Conservation (phyloP, 2,113 vertebrate species). For the Embiotoca jacksoni region DNA sequence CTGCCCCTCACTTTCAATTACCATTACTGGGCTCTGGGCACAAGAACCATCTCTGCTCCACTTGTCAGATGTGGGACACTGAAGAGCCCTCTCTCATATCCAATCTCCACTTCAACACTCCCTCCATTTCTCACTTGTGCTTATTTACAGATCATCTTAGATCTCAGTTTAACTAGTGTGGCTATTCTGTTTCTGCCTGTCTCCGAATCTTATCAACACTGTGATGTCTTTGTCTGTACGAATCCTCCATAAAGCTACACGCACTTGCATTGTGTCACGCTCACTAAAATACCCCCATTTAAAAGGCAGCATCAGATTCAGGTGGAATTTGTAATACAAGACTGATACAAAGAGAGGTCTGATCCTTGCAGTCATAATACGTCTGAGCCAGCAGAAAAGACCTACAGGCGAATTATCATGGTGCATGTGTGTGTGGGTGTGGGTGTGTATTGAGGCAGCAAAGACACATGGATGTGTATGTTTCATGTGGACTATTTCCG, state of each 20-base stretch:
- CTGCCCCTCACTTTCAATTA: slow-evolving; percentile 78
- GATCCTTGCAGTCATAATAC: slow-evolving; percentile 47
- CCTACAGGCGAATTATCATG: slow-evolving; percentile 44
- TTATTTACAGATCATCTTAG: slow-evolving; percentile 46
- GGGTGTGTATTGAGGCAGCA: slow-evolving; percentile 37
- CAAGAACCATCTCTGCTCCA: slow-evolving; percentile 76
- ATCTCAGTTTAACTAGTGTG: slow-evolving; percentile 33
- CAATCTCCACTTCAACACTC: slow-evolving; percentile 33
- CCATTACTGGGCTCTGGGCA: slow-evolving; percentile 69
- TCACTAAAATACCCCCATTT: slow-evolving; percentile 18
- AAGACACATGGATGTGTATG: slow-evolving; percentile 54
- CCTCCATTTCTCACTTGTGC: slow-evolving; percentile 28
- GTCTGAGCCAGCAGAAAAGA: slow-evolving; percentile 47
- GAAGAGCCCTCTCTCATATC: slow-evolving; percentile 49
- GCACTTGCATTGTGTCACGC: background rate
- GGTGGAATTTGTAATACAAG: slow-evolving; percentile 26
- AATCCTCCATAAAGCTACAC: slow-evolving; percentile 2
- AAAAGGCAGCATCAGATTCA: slow-evolving; percentile 21
- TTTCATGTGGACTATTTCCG: slow-evolving; percentile 16
- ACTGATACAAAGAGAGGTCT: slow-evolving; percentile 30
- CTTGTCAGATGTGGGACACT: slow-evolving; percentile 77
- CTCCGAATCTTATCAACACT: background rate
- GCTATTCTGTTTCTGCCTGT: slow-evolving; percentile 11
- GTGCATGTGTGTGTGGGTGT: slow-evolving; percentile 21
- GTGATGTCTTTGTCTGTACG: background rate